Percentiles rank a stretch among this genome's conserved stretches.
Evolutionary conservation across 2,888 invertebrate species (phyloP).

Genomic region (Boloria selene): DNA sequence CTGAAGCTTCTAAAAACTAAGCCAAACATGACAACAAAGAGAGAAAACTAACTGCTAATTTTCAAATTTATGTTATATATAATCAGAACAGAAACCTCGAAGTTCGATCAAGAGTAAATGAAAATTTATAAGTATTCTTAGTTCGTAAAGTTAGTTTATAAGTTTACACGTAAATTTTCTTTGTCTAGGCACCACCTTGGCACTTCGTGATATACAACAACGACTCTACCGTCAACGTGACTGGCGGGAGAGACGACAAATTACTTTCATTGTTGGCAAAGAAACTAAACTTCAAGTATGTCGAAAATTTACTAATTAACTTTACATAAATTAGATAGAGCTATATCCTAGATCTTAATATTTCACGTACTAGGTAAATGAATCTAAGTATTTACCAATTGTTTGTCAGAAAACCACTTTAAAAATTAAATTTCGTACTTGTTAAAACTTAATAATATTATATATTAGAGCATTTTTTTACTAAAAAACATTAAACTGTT

Average conservation of each 20-base stretch:
- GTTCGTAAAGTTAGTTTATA: conserved; percentile 3
- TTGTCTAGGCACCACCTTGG: conserved; percentile 86
- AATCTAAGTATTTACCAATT: no score
- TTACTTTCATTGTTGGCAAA: conserved; percentile 84
- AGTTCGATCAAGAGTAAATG: background rate
- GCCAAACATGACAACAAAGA: no score
- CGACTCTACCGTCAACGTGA: conserved; percentile 79
- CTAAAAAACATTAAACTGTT: no score
- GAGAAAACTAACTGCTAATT: no score
- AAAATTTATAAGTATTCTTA: conserved; percentile 9
- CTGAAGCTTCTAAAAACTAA: no score
- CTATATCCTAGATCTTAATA: background rate
- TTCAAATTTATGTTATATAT: background rate
- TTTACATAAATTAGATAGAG: background rate
- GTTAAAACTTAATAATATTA: no score
- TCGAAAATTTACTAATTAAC: background rate
- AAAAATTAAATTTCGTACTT: no score
- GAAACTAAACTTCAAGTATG: conserved; percentile 86
- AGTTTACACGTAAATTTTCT: conserved; percentile 19
- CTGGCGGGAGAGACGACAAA: conserved; percentile 88
- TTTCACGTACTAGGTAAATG: background rate
- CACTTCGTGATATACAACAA: conserved; percentile 87
- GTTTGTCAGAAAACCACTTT: no score
- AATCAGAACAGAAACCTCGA: background rate
- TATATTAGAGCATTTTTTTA: no score